These are phyloP conservation scores for Hoplodrina blanda DNA, from an alignment of 2,888 invertebrate genomes.

Conservation along the genomic window DNA sequence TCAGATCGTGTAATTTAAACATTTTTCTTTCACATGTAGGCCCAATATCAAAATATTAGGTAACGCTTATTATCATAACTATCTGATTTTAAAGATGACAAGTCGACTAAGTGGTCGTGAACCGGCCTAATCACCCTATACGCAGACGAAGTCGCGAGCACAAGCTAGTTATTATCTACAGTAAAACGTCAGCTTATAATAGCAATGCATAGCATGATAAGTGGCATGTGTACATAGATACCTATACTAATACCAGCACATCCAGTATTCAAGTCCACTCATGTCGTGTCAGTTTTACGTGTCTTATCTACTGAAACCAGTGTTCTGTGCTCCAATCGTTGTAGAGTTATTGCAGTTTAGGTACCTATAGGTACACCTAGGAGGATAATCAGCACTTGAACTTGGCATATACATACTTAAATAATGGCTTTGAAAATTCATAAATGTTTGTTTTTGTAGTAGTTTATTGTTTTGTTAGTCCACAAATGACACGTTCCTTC, in stretches of 20 bases:
- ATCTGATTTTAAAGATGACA: no score
- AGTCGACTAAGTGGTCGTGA: no score
- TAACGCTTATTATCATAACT: no score
- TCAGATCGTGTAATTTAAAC: no score
- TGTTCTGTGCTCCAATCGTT: background rate
- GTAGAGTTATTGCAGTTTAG: slow-evolving; percentile 8
- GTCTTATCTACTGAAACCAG: slow-evolving; percentile 17
- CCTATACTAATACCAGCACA: background rate
- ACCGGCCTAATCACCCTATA: no score
- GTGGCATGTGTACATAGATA: no score
- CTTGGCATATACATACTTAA: slow-evolving; percentile 23
- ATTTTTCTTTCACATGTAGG: no score
- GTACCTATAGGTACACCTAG: background rate
- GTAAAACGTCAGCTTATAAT: no score
- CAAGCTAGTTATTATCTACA: no score
- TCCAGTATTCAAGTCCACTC: background rate
- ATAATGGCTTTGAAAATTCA: slow-evolving; percentile 3
- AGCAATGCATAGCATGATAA: no score
- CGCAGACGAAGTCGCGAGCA: no score
- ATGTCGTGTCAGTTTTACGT: slow-evolving; percentile 4
- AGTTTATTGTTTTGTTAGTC: slow-evolving; percentile 5
- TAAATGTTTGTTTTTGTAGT: background rate
- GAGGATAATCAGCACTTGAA: slow-evolving; percentile 1
- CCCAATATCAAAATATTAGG: no score
- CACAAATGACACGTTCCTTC: slow-evolving; percentile 11